These are phyloP conservation scores for Phyllotreta cruciferae DNA, from an alignment of 2,888 invertebrate genomes.

Conservation along the genomic window DNA sequence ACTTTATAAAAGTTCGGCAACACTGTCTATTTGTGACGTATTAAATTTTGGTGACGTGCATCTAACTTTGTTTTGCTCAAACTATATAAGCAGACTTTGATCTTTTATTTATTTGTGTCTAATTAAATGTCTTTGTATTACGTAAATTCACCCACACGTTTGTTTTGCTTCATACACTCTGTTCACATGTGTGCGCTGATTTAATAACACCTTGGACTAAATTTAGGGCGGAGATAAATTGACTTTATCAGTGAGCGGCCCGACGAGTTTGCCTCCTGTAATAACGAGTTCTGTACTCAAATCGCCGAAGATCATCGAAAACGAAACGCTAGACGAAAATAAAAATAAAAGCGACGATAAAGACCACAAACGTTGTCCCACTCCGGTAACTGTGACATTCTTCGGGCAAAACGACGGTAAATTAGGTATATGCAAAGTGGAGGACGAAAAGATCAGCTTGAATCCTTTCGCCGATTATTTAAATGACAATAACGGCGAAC, in stretches of 20 bases:
- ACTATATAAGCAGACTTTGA: too few relatives aligned
- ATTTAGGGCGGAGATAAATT: conserved; percentile 73
- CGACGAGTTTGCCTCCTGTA: conserved; percentile 46
- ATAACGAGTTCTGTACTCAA: conserved; percentile 41
- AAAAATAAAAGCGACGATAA: conserved; percentile 40
- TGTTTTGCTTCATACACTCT: conserved; percentile 14
- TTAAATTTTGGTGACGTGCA: too few relatives aligned
- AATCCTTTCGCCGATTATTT: conserved; percentile 54
- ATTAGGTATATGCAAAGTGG: conserved; percentile 46
- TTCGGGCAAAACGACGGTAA: conserved; percentile 59
- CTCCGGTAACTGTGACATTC: conserved; percentile 70
- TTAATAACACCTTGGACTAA: conserved; percentile 28
- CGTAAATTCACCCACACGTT: background rate
- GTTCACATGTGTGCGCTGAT: conserved; percentile 29
- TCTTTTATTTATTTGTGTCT: background rate
- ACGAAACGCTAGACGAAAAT: conserved; percentile 54
- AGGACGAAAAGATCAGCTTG: conserved; percentile 46
- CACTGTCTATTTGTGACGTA: too few relatives aligned
- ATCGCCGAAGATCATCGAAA: conserved; percentile 46
- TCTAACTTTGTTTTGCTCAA: too few relatives aligned
- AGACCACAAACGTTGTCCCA: conserved; percentile 56
- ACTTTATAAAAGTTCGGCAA: too few relatives aligned
- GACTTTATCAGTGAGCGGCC: conserved; percentile 70
- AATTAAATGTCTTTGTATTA: background rate
- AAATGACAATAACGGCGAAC: conserved; percentile 58